Base-by-base conservation (phyloP, 2,113 vertebrate species). In the Pimephales promelas region DNA sequence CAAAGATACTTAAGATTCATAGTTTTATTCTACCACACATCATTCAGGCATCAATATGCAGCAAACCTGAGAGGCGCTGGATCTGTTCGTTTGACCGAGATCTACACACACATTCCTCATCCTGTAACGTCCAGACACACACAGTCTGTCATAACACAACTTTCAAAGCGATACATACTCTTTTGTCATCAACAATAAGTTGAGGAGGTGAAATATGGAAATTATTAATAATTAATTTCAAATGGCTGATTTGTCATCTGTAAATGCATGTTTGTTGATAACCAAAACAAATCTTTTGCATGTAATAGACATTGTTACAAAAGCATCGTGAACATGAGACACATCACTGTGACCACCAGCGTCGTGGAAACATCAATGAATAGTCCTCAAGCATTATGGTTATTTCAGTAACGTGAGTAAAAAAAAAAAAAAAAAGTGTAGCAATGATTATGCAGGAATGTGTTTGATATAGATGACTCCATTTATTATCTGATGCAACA, bases 1-100 rank as follows among this genome's bases (percentile, higher is more conserved):
- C 9, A 57, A 40, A 59, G 34, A 61, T 28, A 13, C n/a, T 78
- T 26, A 9, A 9, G 26, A 79, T 45, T 64, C 31, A 16, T 20
- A 28, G 6, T 28, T 86, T 86, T 83, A 86, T 86, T 86, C 54
- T 54, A 72, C 43, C 79, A 82, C 31, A 62, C 61, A 84, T 45
- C 79, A 79, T 79, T 83, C 86, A 87, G 66, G 73, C 73, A 34
- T 66, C 20, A 59, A 5, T 6, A 26, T 8, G n/a, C 78, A 52
- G n/a, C 22, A 73, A 11, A 66, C 59, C 79, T 10, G 73, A 59
- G 73, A 59, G 68, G 14, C n/a, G 10, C 56, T 78, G 54, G 34
- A 79, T 79, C 75, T 45, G 64, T 45, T 70, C 47, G 18, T 28
- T 26, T 36, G 56, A 56, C 43, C 75, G 26, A 24, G 52, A 77